Percentiles rank a stretch among this genome's conserved stretches.
Conservation (phyloP, 2,113 vertebrate species). For the Clarias macrocephalus region DNA sequence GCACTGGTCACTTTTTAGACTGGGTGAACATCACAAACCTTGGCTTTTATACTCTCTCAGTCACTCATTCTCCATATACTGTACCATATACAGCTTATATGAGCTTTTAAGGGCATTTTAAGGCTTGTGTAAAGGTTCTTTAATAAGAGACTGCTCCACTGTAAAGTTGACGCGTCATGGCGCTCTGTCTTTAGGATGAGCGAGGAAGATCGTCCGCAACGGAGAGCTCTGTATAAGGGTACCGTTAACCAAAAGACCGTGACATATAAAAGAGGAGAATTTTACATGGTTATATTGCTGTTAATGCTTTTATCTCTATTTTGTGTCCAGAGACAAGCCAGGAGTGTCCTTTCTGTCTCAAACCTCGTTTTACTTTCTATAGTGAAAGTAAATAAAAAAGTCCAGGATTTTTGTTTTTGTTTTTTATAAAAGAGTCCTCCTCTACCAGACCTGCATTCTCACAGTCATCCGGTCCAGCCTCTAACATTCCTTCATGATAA, state of each 20-base stretch:
- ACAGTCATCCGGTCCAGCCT: not conserved
- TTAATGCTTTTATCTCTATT: not conserved
- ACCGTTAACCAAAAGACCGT: not conserved
- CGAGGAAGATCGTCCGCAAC: not conserved
- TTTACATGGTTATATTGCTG: not conserved
- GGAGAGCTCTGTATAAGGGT: too few relatives aligned
- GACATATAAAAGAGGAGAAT: not conserved
- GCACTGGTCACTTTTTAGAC: not conserved
- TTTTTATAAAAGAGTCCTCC: constrained; percentile 55
- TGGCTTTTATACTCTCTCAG: not conserved
- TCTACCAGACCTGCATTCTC: constrained; percentile 34
- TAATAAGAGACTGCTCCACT: not conserved
- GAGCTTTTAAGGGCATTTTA: not conserved
- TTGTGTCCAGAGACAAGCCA: not conserved
- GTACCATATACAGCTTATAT: not conserved
- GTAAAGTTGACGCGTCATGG: not conserved
- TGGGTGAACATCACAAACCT: not conserved
- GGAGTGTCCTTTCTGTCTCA: not conserved
- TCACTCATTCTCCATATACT: too few relatives aligned
- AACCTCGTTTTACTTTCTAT: too few relatives aligned
- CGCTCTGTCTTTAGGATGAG: not conserved
- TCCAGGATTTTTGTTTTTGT: too few relatives aligned
- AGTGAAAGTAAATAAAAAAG: too few relatives aligned
- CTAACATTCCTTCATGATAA: not conserved
- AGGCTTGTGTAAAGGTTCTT: not conserved